A percentile compares a stretch with the other conserved stretches of the same genome.
Evolutionary conservation across 2,888 invertebrate species (phyloP).

Genomic region (Chrysina gloriosa): DNA sequence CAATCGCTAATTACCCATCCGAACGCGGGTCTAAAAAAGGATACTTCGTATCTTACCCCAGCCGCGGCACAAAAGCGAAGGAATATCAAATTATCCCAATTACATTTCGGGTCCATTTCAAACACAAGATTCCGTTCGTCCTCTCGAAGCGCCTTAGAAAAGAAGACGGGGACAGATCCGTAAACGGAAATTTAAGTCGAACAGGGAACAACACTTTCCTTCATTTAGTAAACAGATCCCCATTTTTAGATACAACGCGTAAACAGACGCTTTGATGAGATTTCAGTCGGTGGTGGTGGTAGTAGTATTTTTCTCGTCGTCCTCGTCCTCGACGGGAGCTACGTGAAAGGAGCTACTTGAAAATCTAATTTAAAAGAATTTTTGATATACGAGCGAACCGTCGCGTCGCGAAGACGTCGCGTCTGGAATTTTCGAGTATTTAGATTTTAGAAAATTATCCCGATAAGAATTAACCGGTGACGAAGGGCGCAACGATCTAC

Average conservation of each 20-base stretch:
- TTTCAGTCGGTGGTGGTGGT: too few species aligned
- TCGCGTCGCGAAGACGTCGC: too few species aligned
- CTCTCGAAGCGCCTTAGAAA: not conserved
- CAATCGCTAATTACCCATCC: too few species aligned
- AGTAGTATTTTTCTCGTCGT: slow-evolving; percentile 24
- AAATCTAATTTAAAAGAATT: slow-evolving; percentile 27
- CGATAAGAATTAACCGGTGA: too few species aligned
- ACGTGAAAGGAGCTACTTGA: slow-evolving; percentile 24
- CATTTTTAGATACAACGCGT: slow-evolving; percentile 9
- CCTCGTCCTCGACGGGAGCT: not conserved
- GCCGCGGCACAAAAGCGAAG: too few species aligned
- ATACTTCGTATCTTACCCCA: too few species aligned
- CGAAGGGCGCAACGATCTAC: too few species aligned
- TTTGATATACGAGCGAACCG: slow-evolving; percentile 10
- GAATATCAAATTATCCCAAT: too few species aligned
- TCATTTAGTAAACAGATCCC: slow-evolving; percentile 31
- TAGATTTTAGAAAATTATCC: too few species aligned
- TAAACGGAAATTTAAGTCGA: slow-evolving; percentile 17
- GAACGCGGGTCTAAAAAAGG: too few species aligned
- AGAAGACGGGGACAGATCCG: not conserved
- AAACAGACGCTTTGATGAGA: slow-evolving; percentile 37
- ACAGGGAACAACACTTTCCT: slow-evolving; percentile 23
- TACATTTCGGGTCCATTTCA: not conserved
- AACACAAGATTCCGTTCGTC: too few species aligned
- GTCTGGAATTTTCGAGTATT: too few species aligned